Percentiles rank a stretch among this genome's conserved stretches.
These are phyloP conservation scores for Nomada lathburiana DNA, from an alignment of 2,888 invertebrate genomes.

Conservation along the genomic window DNA sequence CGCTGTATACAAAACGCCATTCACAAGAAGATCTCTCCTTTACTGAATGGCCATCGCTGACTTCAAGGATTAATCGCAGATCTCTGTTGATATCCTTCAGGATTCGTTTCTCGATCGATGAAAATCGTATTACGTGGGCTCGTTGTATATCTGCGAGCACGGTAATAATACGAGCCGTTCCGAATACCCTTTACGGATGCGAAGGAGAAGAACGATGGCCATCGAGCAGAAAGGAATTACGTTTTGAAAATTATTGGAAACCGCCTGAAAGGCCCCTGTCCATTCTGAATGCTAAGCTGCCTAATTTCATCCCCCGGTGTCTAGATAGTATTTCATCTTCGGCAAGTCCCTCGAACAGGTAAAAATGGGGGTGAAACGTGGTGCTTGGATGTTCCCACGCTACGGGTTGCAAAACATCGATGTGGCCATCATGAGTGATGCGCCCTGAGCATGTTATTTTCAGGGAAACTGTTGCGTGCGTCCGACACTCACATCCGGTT, in stretches of 20 bases:
- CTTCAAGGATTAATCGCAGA: conserved; percentile 46
- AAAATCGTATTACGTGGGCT: conserved; percentile 53
- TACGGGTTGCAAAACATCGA: conserved; percentile 76
- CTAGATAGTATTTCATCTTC: conserved; percentile 78
- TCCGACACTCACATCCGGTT: conserved; percentile 65
- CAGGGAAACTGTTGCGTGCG: conserved; percentile 67
- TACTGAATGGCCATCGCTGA: conserved; percentile 20
- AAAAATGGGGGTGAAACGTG: conserved; percentile 71
- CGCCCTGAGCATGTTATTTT: conserved; percentile 64
- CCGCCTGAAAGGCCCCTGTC: conserved; percentile 69
- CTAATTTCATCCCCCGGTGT: conserved; percentile 77
- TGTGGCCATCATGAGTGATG: conserved; percentile 55
- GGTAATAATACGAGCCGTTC: conserved; percentile 34
- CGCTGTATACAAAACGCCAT: not conserved
- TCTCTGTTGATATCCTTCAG: conserved; percentile 6
- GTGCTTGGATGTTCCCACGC: conserved; percentile 76
- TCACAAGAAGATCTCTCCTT: not conserved
- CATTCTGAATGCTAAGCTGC: conserved; percentile 75
- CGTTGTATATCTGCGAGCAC: conserved; percentile 16
- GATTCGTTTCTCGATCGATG: conserved; percentile 44
- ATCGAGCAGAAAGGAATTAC: conserved; percentile 62
- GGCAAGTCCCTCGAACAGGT: conserved; percentile 78
- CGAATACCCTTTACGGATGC: conserved; percentile 46
- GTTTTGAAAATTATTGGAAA: conserved; percentile 74
- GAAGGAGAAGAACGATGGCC: not conserved